Evolutionary conservation across 2,888 invertebrate genomes (phyloP).

Genomic region (Napeogenes inachia): DNA sequence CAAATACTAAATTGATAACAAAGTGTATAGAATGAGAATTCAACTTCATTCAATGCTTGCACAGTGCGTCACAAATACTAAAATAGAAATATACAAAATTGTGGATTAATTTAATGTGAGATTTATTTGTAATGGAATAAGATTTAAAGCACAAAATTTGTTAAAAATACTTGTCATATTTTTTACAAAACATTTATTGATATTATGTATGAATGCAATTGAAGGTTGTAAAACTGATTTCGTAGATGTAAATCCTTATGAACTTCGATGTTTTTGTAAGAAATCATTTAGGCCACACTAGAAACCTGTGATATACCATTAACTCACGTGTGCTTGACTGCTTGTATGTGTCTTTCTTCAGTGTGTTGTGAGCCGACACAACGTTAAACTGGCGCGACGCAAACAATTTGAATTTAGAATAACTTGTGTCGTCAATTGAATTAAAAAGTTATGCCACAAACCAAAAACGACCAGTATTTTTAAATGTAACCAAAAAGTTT

Average conservation of each 20-base stretch:
- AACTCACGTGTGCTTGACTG: constrained; percentile 62
- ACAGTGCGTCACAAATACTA: not conserved
- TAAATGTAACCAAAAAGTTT: constrained; percentile 63
- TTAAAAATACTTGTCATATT: constrained; percentile 16
- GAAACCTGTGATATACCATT: constrained; percentile 73
- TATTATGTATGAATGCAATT: constrained; percentile 29
- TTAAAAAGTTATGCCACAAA: constrained; percentile 32
- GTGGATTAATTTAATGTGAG: not conserved
- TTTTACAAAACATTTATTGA: constrained; percentile 19
- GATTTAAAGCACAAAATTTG: constrained; percentile 4
- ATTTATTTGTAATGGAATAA: not conserved
- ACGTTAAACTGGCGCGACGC: constrained; percentile 20
- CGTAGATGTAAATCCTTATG: constrained; percentile 24
- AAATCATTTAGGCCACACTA: constrained; percentile 69
- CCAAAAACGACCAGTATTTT: constrained; percentile 74
- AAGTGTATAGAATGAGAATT: not conserved
- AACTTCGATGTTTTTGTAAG: constrained; percentile 21
- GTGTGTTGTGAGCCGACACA: constrained; percentile 48
- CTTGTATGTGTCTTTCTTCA: constrained; percentile 57
- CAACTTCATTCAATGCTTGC: constrained; percentile 1
- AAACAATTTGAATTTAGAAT: constrained; percentile 18
- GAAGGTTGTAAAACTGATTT: constrained; percentile 30
- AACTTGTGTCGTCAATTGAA: constrained; percentile 28
- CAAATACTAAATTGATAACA: constrained; percentile 16
- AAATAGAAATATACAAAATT: not conserved